phyloP scores from a whole-genome alignment of 2,888 invertebrate genomes.

The Hartigia nigra region DNA sequence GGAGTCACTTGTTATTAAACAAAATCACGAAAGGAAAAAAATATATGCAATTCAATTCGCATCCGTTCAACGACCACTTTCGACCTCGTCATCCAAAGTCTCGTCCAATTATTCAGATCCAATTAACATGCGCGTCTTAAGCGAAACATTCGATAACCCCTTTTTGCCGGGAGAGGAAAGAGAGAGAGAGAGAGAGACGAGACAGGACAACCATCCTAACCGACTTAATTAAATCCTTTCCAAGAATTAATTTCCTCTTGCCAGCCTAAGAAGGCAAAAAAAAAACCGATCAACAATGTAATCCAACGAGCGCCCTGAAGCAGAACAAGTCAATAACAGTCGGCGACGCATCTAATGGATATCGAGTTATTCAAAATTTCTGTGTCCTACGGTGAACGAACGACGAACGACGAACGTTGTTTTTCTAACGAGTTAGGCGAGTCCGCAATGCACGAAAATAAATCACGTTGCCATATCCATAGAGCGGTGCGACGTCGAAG shows the following conservation, averaged over 20 bases:
- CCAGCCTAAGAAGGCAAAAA: not conserved
- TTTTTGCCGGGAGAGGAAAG: not conserved
- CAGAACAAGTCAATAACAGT: not conserved
- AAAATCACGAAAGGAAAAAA: not conserved
- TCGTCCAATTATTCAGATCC: not conserved
- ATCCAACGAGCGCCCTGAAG: not conserved
- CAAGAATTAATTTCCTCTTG: not conserved
- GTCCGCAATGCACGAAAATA: conserved; percentile 44
- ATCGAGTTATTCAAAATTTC: not conserved
- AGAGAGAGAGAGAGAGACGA: too few relatives aligned
- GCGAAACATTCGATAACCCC: not conserved
- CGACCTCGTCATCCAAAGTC: not conserved
- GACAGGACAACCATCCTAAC: not conserved
- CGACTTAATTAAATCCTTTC: not conserved
- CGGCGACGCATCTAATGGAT: not conserved
- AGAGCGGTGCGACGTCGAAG: not conserved
- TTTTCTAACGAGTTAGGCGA: not conserved
- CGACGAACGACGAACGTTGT: not conserved
- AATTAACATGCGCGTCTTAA: not conserved
- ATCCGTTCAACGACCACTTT: not conserved
- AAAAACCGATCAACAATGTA: not conserved
- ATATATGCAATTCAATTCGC: not conserved
- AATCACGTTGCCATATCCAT: conserved; percentile 36
- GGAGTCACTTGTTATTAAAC: not conserved
- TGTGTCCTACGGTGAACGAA: not conserved